Base-by-base conservation (phyloP, 2,797 vertebrate species). In the Taeniopygia guttata region DNA sequence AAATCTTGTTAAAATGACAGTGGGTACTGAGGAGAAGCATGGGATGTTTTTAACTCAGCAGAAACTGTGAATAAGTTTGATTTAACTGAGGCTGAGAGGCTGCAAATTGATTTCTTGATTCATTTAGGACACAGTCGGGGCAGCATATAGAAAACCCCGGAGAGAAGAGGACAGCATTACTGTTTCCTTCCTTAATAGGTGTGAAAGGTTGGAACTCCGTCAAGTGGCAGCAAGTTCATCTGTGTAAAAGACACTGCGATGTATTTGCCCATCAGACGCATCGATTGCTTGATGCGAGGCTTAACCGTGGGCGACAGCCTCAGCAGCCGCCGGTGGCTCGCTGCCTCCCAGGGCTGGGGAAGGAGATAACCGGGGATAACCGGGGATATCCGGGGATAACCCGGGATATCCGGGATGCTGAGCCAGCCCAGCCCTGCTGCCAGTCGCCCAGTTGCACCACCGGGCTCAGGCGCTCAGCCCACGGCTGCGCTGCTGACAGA, bases 51-150 rank as follows among this genome's bases (percentile, higher is more conserved):
- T 94, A 73, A 87, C 84, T 79, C 56, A 67, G 75, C 59, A 89
- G 69, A 94, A 92, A 48, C 84, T 92, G 84, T 75, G 82, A 84
- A 66, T 78, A 92, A 95, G 92, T 91, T 95, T 95, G 92, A 95
- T 95, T 93, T 95, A 94, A 90, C 87, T 75, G 85, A 94, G 76
- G 43, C 66, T 94, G 85, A 95, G 87, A 88, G 66, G 76, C 82
- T 93, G 79, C 43, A 94, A 87, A 95, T 95, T 95, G 95, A 95
- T 96, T 95, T 95, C 92, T 95, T 92, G 90, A 96, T 94, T 96
- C 93, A 94, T 96, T 96, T 94, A 93, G 64, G 81, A 77, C 88
- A 93, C 90, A 87, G 93, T 77, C 63, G 90, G 81, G 80, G 86
- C 68, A 93, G 80, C 52, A 82, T 52, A 84, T 17, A 89, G 86